These are phyloP conservation scores for Clarias macrocephalus DNA, from an alignment of 2,113 vertebrate genomes.

Conservation along the genomic window DNA sequence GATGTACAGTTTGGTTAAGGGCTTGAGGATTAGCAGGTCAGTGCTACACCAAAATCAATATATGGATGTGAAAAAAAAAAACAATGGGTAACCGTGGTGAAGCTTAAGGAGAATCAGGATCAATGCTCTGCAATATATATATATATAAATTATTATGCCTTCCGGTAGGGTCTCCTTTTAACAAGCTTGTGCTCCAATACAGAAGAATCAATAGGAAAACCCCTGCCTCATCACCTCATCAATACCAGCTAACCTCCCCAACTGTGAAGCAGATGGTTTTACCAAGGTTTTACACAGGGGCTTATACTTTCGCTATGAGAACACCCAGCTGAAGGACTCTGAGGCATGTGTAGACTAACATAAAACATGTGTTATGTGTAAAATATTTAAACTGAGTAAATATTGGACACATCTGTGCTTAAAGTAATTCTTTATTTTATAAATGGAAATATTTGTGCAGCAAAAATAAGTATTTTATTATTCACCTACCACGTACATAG, in stretches of 20 bases:
- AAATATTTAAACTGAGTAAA: conserved; percentile 9
- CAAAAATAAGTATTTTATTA: neutral
- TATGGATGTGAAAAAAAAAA: conserved; percentile 65
- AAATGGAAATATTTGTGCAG: neutral
- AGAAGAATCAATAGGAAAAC: conserved; percentile 77
- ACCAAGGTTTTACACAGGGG: conserved; percentile 14
- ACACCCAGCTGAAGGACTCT: conserved; percentile 9
- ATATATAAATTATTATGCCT: conserved; percentile 78
- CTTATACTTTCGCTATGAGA: conserved; percentile 21
- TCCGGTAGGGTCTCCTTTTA: conserved; percentile 69
- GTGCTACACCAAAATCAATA: conserved; percentile 71
- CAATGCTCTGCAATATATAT: conserved; percentile 72
- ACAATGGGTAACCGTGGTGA: conserved; percentile 65
- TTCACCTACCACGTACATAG: neutral
- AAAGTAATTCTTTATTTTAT: neutral
- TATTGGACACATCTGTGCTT: neutral
- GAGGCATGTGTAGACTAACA: conserved; percentile 22
- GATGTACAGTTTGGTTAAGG: conserved; percentile 53
- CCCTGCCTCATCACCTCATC: conserved; percentile 72
- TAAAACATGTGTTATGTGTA: conserved; percentile 14
- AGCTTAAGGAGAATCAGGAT: conserved; percentile 58
- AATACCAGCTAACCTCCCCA: conserved; percentile 56
- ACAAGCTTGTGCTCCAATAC: conserved; percentile 69
- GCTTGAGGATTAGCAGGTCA: conserved; percentile 67
- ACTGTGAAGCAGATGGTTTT: conserved; percentile 31